Evolutionary conservation across 30 jellyfish, hydroid and myxozoan genomes (phyloP), one percentile per base, ranked within the genome.

Genomic region (Chrysaora quinquecirrha): DNA sequence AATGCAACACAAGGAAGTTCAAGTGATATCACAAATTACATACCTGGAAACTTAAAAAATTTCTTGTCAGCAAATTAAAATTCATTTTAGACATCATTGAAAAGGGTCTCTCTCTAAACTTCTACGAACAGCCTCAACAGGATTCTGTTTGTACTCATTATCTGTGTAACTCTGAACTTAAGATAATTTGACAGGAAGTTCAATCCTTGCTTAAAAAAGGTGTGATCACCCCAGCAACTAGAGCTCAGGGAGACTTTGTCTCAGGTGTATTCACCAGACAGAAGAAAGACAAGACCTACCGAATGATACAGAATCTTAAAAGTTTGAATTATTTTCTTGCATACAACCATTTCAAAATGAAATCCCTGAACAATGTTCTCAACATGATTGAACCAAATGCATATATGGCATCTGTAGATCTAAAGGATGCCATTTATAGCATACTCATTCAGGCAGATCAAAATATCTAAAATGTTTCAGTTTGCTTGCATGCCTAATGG

Each of bases 401-500:
- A 19, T 73, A 73, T 22, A 35, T 73, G 77, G 85, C 78, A 10
- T 73, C 85, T 28, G 27, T 73, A 19, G 85, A 73, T 47, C 50
- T 69, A 48, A 69, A 69, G 32, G 82, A 69, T 69, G 82, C 82
- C 12, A 24, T 29, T 7, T 69, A 29, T 21, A 22, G 29, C 27
- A 34, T 69, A 10, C 28, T 69, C 27, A 21, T 29, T 25, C 2
- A 31, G 18, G 71, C 30, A 69, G 21, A 7, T 47, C 81, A 35
- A 27, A 73, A 38, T 73, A 34, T 21, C 48, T 73, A 47, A 73
- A 73, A 73, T 73, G 35, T 73, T n/a, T 60, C 72, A 78, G 25
- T 78, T 61, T 34, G 30, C 73, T 60, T 78, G 87, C 27, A 19
- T 29, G 47, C 73, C 90, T 16, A 60, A 62, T 61, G 85, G 90